These are phyloP conservation scores for Pteropus alecto DNA, from an alignment of 2,113 vertebrate genomes.

Conservation along the genomic window DNA sequence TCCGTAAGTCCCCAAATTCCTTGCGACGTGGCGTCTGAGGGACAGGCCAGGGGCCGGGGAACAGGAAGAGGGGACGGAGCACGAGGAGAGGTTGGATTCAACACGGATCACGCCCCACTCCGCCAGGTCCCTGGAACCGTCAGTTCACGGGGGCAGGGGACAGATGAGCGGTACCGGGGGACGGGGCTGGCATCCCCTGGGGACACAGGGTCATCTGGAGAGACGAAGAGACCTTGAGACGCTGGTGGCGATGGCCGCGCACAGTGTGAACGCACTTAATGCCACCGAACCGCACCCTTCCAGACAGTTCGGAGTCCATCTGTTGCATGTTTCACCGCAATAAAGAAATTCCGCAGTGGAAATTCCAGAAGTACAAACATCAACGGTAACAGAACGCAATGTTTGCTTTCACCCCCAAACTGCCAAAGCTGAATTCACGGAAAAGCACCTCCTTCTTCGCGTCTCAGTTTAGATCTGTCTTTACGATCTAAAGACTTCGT, in stretches of 20 bases:
- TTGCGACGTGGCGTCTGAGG: no score
- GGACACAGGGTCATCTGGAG: neutral
- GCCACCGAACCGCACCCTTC: no score
- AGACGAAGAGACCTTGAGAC: neutral
- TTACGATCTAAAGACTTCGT: neutral
- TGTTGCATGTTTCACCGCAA: neutral
- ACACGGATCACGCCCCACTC: neutral
- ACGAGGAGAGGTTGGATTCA: neutral
- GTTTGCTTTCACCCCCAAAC: neutral
- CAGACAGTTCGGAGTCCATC: neutral
- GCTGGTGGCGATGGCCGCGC: accelerated
- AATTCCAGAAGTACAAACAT: neutral
- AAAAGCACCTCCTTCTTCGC: neutral
- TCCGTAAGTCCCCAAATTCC: neutral
- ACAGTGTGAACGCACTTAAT: accelerated
- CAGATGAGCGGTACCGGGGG: accelerated
- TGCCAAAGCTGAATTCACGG: neutral
- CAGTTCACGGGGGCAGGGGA: neutral
- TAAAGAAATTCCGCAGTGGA: neutral
- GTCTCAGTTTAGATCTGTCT: neutral
- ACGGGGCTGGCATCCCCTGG: neutral
- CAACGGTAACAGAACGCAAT: neutral
- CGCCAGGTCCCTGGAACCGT: accelerated
- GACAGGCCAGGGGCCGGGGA: neutral
- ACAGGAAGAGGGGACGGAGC: neutral